phyloP scores from a whole-genome alignment of 2,113 vertebrate species.

The Oxygymnocypris stewartii region DNA sequence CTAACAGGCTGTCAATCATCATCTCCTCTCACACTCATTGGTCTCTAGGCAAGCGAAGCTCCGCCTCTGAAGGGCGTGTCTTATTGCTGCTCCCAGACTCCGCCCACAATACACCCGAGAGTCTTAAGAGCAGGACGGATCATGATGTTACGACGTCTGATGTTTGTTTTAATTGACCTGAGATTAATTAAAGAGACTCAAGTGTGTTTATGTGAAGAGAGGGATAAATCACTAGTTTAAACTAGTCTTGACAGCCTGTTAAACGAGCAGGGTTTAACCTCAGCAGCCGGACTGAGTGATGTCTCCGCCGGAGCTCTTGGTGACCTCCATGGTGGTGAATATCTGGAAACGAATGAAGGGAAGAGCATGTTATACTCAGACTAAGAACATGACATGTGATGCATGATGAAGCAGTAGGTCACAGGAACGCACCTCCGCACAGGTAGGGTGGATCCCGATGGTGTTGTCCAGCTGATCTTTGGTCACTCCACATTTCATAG shows the following conservation, averaged over 20 bases:
- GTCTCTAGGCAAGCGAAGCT: constrained; percentile 11
- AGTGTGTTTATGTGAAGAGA: background rate
- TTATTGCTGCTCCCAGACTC: background rate
- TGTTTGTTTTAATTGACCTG: background rate
- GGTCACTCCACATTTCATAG: constrained; percentile 93
- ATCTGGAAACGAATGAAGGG: constrained; percentile 70
- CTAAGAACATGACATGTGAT: background rate
- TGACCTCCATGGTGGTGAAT: constrained; percentile 89
- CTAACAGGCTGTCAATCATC: constrained; percentile 71
- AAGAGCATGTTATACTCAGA: background rate
- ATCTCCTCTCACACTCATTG: constrained; percentile 16
- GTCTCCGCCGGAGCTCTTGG: constrained; percentile 86
- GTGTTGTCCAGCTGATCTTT: constrained; percentile 88
- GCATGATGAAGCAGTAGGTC: background rate
- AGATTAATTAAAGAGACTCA: background rate
- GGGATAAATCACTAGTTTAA: constrained; percentile 20
- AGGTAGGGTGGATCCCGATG: constrained; percentile 95
- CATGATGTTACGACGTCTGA: background rate
- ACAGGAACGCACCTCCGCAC: constrained; percentile 82
- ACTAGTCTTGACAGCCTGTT: constrained; percentile 66
- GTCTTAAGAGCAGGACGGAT: no score
- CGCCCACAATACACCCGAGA: background rate
- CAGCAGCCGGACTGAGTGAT: constrained; percentile 88
- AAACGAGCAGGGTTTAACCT: constrained; percentile 93
- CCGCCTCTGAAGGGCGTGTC: background rate